Percentiles rank a stretch among this genome's conserved stretches.
Evolutionary conservation across 2,888 invertebrate genomes (phyloP).

Genomic region (Hyposoter dolosus): DNA sequence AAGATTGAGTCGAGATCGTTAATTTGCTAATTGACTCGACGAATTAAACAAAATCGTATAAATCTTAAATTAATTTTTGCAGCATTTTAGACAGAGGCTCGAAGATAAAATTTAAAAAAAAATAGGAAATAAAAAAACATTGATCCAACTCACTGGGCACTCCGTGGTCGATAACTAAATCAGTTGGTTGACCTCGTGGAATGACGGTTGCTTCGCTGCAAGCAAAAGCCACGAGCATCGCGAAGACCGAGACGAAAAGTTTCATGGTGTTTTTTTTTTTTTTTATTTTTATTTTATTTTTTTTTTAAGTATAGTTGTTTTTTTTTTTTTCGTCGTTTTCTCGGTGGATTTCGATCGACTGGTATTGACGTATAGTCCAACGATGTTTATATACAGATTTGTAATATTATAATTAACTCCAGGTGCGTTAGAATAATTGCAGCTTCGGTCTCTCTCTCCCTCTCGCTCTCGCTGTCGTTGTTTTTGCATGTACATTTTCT

Average conservation of each 20-base stretch:
- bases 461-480: neutral
- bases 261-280: conserved; percentile 25
- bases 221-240: conserved; percentile 21
- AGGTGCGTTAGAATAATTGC: neutral
- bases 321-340: neutral
- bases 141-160: conserved; percentile 11
- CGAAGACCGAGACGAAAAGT: conserved; percentile 16
- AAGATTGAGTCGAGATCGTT: too few relatives aligned
- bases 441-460: neutral
- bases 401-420: neutral
- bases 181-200: too few relatives aligned
- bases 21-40: neutral
- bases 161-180: neutral
- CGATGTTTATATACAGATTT: conserved; percentile 40
- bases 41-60: neutral
- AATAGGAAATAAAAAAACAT: too few relatives aligned
- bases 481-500: neutral
- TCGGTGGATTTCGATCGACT: conserved; percentile 35
- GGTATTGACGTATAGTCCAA: conserved; percentile 1
- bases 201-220: neutral
- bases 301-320: neutral
- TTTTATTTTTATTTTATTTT: neutral
- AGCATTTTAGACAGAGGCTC: neutral
- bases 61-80: neutral
- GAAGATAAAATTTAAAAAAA: neutral